These are phyloP conservation scores for Chaenocephalus aceratus DNA, from an alignment of 2,113 vertebrate genomes.

Conservation along the genomic window DNA sequence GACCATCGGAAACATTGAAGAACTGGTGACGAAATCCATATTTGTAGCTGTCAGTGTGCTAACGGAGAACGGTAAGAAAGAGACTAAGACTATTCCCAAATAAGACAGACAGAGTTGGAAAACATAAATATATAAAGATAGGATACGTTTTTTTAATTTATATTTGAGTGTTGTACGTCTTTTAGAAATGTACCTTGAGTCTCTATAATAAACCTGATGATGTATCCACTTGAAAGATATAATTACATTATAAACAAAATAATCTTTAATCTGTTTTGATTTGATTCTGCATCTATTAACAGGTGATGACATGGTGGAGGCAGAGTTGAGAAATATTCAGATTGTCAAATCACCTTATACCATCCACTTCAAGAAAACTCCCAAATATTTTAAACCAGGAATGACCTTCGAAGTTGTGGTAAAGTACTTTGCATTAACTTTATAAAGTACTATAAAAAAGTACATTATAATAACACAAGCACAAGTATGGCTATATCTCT, in stretches of 20 bases:
- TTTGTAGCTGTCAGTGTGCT: slow-evolving; percentile 80
- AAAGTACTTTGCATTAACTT: slow-evolving; percentile 32
- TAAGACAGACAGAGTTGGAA: too few relatives aligned
- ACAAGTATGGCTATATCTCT: background rate
- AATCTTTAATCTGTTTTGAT: background rate
- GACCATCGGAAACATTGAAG: slow-evolving; percentile 28
- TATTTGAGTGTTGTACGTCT: too few relatives aligned
- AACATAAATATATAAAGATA: too few relatives aligned
- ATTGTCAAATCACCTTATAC: slow-evolving; percentile 90
- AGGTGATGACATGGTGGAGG: slow-evolving; percentile 94
- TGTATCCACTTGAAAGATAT: background rate
- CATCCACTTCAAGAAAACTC: slow-evolving; percentile 89
- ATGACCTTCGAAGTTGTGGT: slow-evolving; percentile 91
- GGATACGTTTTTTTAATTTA: background rate
- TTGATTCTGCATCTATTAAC: slow-evolving; percentile 21
- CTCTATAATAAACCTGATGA: too few relatives aligned
- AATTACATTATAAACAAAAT: background rate
- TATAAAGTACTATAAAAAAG: too few relatives aligned
- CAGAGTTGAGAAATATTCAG: slow-evolving; percentile 80
- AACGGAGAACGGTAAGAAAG: slow-evolving; percentile 85
- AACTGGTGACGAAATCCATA: slow-evolving; percentile 63
- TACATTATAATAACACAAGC: background rate
- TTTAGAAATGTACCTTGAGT: too few relatives aligned
- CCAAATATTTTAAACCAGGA: slow-evolving; percentile 91
- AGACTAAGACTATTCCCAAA: background rate